Evolutionary conservation across 2,113 vertebrate genomes (phyloP).

Genomic region (Neogale vison): DNA sequence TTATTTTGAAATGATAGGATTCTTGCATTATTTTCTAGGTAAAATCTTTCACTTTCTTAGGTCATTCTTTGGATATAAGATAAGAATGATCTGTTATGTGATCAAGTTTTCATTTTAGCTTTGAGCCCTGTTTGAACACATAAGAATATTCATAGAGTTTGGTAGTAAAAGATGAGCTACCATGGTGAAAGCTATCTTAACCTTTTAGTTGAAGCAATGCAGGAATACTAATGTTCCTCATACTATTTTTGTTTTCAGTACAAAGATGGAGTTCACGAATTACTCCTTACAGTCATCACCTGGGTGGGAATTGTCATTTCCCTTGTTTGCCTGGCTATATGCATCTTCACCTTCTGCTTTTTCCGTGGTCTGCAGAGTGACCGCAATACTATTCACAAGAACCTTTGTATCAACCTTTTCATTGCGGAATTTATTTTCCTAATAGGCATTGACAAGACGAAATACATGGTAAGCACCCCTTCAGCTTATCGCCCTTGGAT

Average conservation of each 20-base stretch:
- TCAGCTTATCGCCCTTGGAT: conserved; percentile 78
- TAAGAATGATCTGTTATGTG: background rate
- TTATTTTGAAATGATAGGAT: background rate
- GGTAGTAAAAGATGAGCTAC: background rate
- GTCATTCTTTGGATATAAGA: conserved; percentile 43
- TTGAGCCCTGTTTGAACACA: conserved; percentile 50
- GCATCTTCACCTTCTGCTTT: conserved; percentile 99
- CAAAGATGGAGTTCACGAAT: conserved; percentile 90
- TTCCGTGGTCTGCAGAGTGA: conserved; percentile 99
- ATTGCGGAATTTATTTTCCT: conserved; percentile 98
- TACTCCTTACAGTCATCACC: conserved; percentile 96
- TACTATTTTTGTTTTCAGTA: conserved; percentile 86
- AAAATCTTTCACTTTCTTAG: background rate
- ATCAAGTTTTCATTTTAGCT: background rate
- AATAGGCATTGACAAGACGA: conserved; percentile 97
- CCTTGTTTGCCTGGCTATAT: conserved; percentile 96
- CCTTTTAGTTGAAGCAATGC: conserved; percentile 40
- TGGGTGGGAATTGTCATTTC: conserved; percentile 97
- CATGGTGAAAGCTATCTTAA: conserved; percentile 66
- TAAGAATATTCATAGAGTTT: background rate
- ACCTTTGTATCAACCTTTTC: conserved; percentile 99
- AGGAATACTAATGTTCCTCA: conserved; percentile 76
- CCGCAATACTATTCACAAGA: conserved; percentile 99
- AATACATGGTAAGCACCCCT: conserved; percentile 90
- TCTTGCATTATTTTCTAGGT: background rate